These are phyloP conservation scores for Drosophila bipectinata DNA, from an alignment of 1,140 invertebrate genomes.

Conservation along the genomic window DNA sequence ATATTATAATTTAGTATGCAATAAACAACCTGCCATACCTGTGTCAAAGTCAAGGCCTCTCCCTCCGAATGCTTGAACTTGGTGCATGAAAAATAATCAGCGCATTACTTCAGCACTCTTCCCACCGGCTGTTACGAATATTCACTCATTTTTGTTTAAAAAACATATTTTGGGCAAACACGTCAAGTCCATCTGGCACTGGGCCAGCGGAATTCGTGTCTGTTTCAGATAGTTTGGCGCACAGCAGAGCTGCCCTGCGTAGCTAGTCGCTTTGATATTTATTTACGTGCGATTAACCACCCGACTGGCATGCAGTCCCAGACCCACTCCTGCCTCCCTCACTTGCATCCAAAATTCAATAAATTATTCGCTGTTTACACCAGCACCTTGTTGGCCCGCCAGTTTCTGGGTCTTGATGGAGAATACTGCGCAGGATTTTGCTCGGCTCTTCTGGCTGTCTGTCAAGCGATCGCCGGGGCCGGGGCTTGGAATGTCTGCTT, in stretches of 20 bases:
- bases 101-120: constrained; percentile 65
- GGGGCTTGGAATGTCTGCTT: constrained; percentile 33
- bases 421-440: constrained; percentile 35
- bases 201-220: constrained; percentile 74
- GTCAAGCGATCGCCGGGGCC: constrained; percentile 58
- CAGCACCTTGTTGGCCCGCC: constrained; percentile 42
- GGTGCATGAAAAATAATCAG: constrained; percentile 63
- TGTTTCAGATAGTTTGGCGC: constrained; percentile 69
- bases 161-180: constrained; percentile 72
- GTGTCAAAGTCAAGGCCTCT: constrained; percentile 55
- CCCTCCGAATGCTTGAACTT: constrained; percentile 52
- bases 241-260: constrained; percentile 45
- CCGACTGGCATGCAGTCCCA: constrained; percentile 47
- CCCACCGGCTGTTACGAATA: not conserved
- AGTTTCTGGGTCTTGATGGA: constrained; percentile 44
- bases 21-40: constrained; percentile 12
- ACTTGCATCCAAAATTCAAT: constrained; percentile 44
- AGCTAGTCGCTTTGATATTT: constrained; percentile 73
- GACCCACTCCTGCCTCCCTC: constrained; percentile 18
- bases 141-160: constrained; percentile 31
- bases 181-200: constrained; percentile 67
- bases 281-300: constrained; percentile 66
- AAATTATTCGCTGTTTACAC: constrained; percentile 36
- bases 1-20: constrained; percentile 17
- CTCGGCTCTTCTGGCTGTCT: constrained; percentile 33